Conservation (phyloP, 2,888 invertebrate genomes). For the Habroteleia sp. region DNA sequence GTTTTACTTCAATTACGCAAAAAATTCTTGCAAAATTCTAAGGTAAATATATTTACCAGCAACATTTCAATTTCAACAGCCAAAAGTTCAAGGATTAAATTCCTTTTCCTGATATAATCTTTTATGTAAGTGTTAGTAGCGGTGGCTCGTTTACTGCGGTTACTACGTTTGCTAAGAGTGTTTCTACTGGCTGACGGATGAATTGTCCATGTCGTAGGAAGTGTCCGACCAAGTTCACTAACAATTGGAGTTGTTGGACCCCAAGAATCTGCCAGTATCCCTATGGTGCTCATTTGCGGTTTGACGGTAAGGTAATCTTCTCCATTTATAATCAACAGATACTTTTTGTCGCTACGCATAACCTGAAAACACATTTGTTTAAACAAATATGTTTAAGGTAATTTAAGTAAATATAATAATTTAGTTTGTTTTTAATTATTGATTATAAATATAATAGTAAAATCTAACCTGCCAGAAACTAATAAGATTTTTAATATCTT, state of each 20-base stretch:
- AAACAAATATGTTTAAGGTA: too few relatives aligned
- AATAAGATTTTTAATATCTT: conserved; percentile 93
- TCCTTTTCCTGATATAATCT: conserved; percentile 96
- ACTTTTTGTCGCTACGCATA: conserved; percentile 96
- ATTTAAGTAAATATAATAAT: too few relatives aligned
- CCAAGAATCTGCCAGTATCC: conserved; percentile 67
- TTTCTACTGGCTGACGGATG: conserved; percentile 86
- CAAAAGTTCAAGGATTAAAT: conserved; percentile 94
- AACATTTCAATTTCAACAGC: conserved; percentile 97
- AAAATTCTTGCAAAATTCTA: too few relatives aligned
- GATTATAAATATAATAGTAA: neutral
- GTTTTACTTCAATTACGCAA: too few relatives aligned
- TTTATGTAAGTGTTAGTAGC: conserved; percentile 92
- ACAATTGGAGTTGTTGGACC: conserved; percentile 67
- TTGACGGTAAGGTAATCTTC: conserved; percentile 84
- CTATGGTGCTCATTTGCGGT: conserved; percentile 72
- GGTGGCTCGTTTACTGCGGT: conserved; percentile 87
- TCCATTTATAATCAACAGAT: conserved; percentile 90
- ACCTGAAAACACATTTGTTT: conserved; percentile 73
- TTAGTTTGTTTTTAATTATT: neutral
- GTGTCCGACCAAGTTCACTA: conserved; percentile 74
- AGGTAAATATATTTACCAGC: conserved; percentile 83
- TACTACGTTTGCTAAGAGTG: conserved; percentile 88
- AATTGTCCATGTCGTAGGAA: conserved; percentile 94
- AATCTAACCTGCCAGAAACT: conserved; percentile 92